Percentiles rank a stretch among this genome's conserved stretches.
Evolutionary conservation across 2,888 invertebrate genomes (phyloP).

Genomic region (Drosophila mettleri): DNA sequence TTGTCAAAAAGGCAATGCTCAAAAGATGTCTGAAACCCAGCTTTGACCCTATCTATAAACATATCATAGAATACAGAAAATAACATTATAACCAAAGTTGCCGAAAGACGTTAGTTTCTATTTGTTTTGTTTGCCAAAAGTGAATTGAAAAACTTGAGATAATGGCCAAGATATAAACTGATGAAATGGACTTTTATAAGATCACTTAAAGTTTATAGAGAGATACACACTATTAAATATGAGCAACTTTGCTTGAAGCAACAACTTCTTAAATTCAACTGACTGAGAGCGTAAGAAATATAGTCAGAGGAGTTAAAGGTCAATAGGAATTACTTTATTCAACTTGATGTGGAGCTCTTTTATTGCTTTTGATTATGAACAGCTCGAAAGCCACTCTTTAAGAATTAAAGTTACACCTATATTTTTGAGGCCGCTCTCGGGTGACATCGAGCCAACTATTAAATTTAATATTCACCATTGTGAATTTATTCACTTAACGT

Average conservation of each 20-base stretch:
- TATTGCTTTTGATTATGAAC: too few species aligned
- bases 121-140: neutral
- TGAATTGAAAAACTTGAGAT: neutral
- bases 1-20: slow-evolving; percentile 21
- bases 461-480: slow-evolving; percentile 15
- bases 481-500: slow-evolving; percentile 35
- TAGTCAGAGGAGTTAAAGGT: too few species aligned
- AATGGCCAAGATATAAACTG: neutral
- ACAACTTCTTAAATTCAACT: neutral
- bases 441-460: slow-evolving; percentile 22
- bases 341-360: too few species aligned
- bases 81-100: neutral
- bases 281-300: too few species aligned
- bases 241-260: neutral
- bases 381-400: too few species aligned
- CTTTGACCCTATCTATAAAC: slow-evolving; percentile 22
- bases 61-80: neutral
- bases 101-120: neutral
- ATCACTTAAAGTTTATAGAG: neutral
- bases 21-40: slow-evolving; percentile 1
- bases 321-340: too few species aligned
- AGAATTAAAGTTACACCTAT: too few species aligned
- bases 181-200: neutral
- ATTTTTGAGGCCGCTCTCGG: slow-evolving; percentile 18
- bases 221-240: neutral